Base-by-base conservation (phyloP, 2,797 vertebrate species). In the Pseudochirops cupreus region DNA sequence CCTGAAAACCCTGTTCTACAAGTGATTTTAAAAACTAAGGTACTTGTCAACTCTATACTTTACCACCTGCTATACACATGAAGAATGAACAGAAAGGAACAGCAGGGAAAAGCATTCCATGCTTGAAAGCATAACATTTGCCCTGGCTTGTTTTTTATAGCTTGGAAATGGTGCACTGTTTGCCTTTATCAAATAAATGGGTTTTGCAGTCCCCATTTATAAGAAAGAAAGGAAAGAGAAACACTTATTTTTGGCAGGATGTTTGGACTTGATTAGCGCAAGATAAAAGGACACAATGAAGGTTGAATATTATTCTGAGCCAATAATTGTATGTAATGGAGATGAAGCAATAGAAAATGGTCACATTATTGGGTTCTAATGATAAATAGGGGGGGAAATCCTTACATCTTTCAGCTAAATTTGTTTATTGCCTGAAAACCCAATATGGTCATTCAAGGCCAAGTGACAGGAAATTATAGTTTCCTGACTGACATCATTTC, bases 401-500 rank as follows among this genome's bases (percentile, higher is more conserved):
- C 97, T 96, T 95, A 56, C 1, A 93, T 96, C 97, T 96, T 94
- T 96, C 94, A 97, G 67, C 54, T 95, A 96, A 97, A 97, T 97
- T 95, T 96, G 57, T 97, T 96, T 96, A 97, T 91, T 97, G 95
- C 67, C 92, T 96, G 62, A 95, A 97, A 97, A 97, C 62, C 93
- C 97, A 96, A 95, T 55, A 82, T 92, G 95, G 92, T 97, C 96
- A 98, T 96, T 97, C 96, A 97, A 97, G 91, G 91, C 96, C 96
- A 97, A 97, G 93, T 96, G 95, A 96, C 93, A 97, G 96, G 96
- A 98, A 97, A 96, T 97, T 98, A 97, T 74, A 90, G 94, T 94
- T 98, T 96, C 96, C 97, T 97, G 91, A 91, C 92, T 97, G 97
- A 97, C 96, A 97, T 96, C 97, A 97, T 95, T 97, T 98, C 0